Evolutionary conservation across 2,113 vertebrate genomes (phyloP).

Genomic region (Aspiorhynchus laticeps): DNA sequence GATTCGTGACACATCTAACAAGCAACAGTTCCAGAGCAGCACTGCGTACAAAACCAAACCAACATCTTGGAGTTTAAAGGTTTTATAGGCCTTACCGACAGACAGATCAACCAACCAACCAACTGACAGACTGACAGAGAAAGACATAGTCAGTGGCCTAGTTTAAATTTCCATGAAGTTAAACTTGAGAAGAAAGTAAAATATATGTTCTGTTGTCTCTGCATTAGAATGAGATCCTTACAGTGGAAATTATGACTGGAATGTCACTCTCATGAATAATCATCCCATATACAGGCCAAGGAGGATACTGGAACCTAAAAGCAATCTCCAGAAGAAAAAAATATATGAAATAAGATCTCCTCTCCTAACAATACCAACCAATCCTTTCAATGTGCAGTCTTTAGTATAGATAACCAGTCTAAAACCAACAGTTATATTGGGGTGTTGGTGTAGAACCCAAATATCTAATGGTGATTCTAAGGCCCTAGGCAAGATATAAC

Average conservation of each 20-base stretch:
- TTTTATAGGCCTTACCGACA: not conserved
- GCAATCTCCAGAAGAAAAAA: not conserved
- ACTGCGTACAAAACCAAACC: not conserved
- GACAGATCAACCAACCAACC: not conserved
- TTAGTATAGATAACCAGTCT: not conserved
- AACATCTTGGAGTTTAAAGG: not conserved
- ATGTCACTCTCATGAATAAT: not conserved
- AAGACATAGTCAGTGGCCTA: not conserved
- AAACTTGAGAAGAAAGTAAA: not conserved
- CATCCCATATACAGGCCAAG: not conserved
- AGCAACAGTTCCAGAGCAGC: not conserved
- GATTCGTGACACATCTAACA: too few species aligned
- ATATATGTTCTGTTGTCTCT: not conserved
- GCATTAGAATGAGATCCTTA: not conserved
- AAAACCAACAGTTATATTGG: not conserved
- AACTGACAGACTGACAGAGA: not conserved
- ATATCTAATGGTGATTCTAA: too few species aligned
- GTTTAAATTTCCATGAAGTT: not conserved
- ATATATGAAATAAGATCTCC: not conserved
- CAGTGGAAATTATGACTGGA: not conserved
- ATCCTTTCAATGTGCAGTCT: not conserved
- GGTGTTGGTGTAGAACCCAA: not conserved
- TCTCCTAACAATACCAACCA: not conserved
- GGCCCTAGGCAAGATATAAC: not conserved
- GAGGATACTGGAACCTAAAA: not conserved